Evolutionary conservation across 2,113 vertebrate genomes (phyloP).

Genomic region (Eudyptes chrysolophus): DNA sequence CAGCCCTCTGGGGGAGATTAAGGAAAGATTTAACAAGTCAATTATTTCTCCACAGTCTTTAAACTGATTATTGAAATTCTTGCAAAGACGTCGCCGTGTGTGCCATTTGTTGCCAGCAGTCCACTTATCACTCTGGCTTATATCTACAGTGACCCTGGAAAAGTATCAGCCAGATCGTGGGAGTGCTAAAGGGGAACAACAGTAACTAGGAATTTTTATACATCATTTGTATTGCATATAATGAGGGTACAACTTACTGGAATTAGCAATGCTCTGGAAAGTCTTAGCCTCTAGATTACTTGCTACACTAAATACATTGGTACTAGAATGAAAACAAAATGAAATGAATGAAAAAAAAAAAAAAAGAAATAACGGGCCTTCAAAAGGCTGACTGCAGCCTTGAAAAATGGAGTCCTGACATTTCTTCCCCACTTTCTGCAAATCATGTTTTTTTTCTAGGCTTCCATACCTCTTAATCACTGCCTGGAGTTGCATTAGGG

Average conservation of each 20-base stretch:
- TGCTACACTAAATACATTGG: not conserved
- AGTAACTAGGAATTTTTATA: not conserved
- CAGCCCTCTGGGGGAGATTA: not conserved
- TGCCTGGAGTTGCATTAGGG: not conserved
- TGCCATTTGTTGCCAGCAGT: not conserved
- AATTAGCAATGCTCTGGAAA: not conserved
- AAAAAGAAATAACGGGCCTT: not conserved
- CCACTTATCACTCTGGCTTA: not conserved
- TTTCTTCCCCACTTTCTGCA: not conserved
- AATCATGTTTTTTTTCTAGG: not conserved
- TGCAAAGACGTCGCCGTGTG: accelerated
- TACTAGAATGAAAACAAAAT: not conserved
- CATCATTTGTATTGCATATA: not conserved
- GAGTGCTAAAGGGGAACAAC: not conserved
- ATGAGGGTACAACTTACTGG: not conserved
- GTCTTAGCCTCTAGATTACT: not conserved
- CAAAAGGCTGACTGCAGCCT: not conserved
- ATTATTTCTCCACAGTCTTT: not conserved
- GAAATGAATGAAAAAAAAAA: not conserved
- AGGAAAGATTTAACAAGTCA: not conserved
- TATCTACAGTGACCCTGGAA: too few species aligned
- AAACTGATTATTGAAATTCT: not conserved
- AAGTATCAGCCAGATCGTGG: not conserved
- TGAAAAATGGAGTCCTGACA: not conserved
- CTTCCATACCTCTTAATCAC: not conserved